Conservation (phyloP, 2,797 vertebrate species). For the Peromyscus eremicus region DNA sequence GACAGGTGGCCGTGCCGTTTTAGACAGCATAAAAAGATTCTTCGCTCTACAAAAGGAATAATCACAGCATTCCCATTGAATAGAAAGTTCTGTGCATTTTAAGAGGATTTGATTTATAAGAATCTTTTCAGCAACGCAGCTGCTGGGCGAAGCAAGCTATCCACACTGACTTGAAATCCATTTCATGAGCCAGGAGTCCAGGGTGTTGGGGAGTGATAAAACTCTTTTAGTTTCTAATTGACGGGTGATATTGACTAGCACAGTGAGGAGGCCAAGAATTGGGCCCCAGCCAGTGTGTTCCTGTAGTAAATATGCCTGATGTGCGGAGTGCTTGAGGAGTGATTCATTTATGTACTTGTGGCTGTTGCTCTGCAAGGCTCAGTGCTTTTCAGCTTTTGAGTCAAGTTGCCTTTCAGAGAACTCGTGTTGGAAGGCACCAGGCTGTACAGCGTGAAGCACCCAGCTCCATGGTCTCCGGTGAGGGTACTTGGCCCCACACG, state of each 20-base stretch:
- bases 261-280: constrained; percentile 50
- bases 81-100: constrained; percentile 70
- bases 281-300: constrained; percentile 31
- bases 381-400: constrained; percentile 57
- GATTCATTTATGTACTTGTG: constrained; percentile 70
- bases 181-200: constrained; percentile 69
- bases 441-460: constrained; percentile 23
- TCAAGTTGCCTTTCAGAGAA: constrained; percentile 60
- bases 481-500: neutral
- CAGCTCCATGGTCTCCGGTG: neutral
- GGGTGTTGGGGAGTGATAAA: constrained; percentile 51
- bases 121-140: constrained; percentile 78
- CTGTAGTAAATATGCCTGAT: constrained; percentile 38
- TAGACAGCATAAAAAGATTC: constrained; percentile 21
- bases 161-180: constrained; percentile 70
- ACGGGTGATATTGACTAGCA: constrained; percentile 49
- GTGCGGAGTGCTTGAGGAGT: constrained; percentile 47
- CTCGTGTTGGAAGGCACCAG: constrained; percentile 16
- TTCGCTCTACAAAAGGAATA: constrained; percentile 70
- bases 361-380: constrained; percentile 52
- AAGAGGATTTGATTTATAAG: constrained; percentile 79
- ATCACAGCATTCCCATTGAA: constrained; percentile 70
- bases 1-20: neutral
- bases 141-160: constrained; percentile 71
- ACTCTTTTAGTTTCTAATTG: constrained; percentile 71